phyloP scores from a whole-genome alignment of 2,888 invertebrate genomes.

The Pristionchus arcanus region DNA sequence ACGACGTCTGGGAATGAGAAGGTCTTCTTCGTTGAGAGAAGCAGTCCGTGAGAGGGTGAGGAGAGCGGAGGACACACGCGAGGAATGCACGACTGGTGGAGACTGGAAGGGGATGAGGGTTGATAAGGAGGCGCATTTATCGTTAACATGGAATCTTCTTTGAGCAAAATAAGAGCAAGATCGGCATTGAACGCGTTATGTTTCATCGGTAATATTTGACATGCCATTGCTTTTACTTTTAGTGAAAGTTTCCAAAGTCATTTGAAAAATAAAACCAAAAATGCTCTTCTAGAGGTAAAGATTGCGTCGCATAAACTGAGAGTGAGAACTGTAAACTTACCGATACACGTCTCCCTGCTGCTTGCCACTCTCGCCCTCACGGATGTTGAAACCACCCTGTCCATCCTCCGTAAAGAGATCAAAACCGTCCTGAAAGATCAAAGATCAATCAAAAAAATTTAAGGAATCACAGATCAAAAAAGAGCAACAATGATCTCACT shows the following conservation, averaged over 20 bases:
- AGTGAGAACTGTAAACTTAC: constrained; percentile 38
- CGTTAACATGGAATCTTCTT: not conserved
- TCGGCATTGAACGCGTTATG: not conserved
- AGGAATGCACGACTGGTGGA: constrained; percentile 85
- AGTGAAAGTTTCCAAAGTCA: no score
- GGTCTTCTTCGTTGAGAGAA: constrained; percentile 67
- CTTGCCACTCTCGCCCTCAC: constrained; percentile 91
- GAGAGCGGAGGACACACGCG: constrained; percentile 71
- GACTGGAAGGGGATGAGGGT: constrained; percentile 70
- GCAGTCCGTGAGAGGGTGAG: constrained; percentile 76
- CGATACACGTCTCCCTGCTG: constrained; percentile 85
- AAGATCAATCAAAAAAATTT: not conserved
- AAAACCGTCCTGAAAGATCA: constrained; percentile 85
- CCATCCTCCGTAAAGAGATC: constrained; percentile 91
- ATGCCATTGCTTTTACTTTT: not conserved
- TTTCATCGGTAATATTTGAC: not conserved
- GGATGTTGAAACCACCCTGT: constrained; percentile 91
- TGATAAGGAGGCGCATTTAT: not conserved
- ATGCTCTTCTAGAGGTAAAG: not conserved
- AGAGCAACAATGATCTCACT: not conserved
- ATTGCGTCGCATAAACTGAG: no score
- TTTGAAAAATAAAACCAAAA: no score
- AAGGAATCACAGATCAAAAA: not conserved
- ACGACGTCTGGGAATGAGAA: constrained; percentile 83
- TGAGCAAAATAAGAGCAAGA: no score